Percentiles rank a stretch among this genome's conserved stretches.
phyloP scores from a whole-genome alignment of 2,888 invertebrate genomes.

The Megastigmus dorsalis region DNA sequence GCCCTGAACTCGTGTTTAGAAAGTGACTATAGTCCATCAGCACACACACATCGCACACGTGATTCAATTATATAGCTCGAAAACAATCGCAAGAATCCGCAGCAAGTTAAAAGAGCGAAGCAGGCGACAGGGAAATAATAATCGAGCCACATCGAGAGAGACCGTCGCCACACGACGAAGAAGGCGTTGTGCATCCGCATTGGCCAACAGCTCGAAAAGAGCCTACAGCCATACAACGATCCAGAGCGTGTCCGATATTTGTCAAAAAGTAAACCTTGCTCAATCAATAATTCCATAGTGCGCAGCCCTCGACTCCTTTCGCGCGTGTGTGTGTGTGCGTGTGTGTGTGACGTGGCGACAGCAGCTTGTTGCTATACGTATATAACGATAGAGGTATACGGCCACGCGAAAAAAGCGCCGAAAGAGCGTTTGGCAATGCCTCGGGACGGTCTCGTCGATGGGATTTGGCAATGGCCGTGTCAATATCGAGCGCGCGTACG shows the following conservation, averaged over 20 bases:
- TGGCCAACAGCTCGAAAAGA: not conserved
- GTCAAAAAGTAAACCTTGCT: not conserved
- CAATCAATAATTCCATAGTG: constrained; percentile 19
- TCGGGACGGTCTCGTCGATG: not conserved
- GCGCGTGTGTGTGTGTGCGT: too few species aligned
- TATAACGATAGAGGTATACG: too few species aligned
- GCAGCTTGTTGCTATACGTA: not conserved
- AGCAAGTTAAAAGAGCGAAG: too few species aligned
- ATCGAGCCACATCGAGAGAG: too few species aligned
- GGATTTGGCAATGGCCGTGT: constrained; percentile 50
- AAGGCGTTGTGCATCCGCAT: not conserved
- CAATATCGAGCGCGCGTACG: constrained; percentile 13
- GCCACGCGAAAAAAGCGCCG: not conserved
- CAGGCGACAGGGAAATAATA: not conserved
- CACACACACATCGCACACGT: too few species aligned
- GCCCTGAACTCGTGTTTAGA: not conserved
- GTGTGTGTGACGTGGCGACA: not conserved
- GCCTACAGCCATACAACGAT: constrained; percentile 7
- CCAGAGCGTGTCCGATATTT: not conserved
- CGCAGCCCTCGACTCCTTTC: too few species aligned
- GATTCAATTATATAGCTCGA: not conserved
- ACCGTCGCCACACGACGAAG: too few species aligned
- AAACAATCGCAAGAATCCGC: not conserved
- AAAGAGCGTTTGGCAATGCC: constrained; percentile 31
- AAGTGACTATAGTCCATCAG: too few species aligned